phyloP scores from a whole-genome alignment of 2,888 invertebrate genomes.

The Seira sanloemensis region DNA sequence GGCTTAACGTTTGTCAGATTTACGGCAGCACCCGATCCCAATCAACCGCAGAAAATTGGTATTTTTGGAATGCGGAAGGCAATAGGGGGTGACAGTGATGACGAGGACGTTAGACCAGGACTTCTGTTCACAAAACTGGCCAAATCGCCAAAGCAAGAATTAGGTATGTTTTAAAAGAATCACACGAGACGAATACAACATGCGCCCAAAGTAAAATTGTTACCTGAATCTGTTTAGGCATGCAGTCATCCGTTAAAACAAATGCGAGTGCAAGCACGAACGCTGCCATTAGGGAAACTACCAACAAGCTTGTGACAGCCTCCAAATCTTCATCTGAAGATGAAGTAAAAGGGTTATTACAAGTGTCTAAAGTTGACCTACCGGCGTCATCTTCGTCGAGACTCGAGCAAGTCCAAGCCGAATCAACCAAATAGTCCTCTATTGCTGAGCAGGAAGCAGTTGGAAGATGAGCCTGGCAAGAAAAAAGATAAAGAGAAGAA shows the following conservation, averaged over 20 bases:
- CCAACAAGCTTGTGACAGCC: conserved; percentile 69
- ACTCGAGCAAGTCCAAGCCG: neutral
- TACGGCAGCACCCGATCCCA: conserved; percentile 76
- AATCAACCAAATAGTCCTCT: neutral
- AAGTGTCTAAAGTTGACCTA: conserved; percentile 70
- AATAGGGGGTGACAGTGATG: conserved; percentile 76
- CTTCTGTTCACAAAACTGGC: conserved; percentile 79
- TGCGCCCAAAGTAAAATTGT: no score
- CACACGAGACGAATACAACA: no score
- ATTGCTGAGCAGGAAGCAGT: conserved; percentile 31
- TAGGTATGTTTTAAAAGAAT: no score
- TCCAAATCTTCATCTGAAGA: conserved; percentile 64
- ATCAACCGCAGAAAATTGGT: conserved; percentile 64
- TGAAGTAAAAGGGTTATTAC: conserved; percentile 57
- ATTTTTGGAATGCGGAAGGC: conserved; percentile 57
- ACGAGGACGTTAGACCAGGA: conserved; percentile 76
- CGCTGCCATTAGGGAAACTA: conserved; percentile 74
- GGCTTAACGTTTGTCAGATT: conserved; percentile 89
- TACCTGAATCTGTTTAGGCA: no score
- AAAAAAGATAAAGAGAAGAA: conserved; percentile 12
- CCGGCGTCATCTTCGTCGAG: conserved; percentile 37
- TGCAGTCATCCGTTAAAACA: no score
- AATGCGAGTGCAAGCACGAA: conserved; percentile 23
- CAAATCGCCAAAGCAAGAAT: neutral
- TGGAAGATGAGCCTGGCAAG: conserved; percentile 25